Evolutionary conservation across 2,888 invertebrate species (phyloP).

Genomic region (Orthosia incerta): DNA sequence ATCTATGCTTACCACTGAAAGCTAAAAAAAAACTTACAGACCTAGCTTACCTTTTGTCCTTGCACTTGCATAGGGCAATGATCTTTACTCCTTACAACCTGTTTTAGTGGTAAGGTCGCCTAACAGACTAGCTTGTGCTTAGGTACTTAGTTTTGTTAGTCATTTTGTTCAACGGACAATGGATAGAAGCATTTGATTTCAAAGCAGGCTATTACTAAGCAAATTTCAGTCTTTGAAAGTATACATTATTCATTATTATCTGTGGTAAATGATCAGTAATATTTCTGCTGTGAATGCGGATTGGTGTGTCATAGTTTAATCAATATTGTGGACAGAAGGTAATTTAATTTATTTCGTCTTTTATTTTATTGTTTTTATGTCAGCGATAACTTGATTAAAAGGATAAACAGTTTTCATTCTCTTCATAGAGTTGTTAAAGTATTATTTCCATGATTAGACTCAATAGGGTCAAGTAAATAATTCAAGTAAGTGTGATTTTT

Average conservation of each 20-base stretch:
- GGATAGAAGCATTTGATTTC: conserved; percentile 5
- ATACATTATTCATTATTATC: conserved; percentile 29
- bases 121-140: conserved; percentile 11
- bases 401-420: background rate
- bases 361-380: background rate
- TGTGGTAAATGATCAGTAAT: conserved; percentile 50
- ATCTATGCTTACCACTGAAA: background rate
- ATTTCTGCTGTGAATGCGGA: conserved; percentile 6
- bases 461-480: background rate
- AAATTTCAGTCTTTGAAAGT: conserved; percentile 14
- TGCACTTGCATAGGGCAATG: conserved; percentile 55
- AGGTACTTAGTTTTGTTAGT: conserved; percentile 18
- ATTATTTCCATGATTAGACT: background rate
- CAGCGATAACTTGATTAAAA: background rate
- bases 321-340: conserved; percentile 16
- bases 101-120: conserved; percentile 34
- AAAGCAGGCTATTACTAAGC: background rate
- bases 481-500: background rate
- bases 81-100: conserved; percentile 46
- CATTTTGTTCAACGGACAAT: conserved; percentile 24
- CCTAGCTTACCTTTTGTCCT: conserved; percentile 33
- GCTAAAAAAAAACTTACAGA: conserved; percentile 21
- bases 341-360: background rate
- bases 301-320: conserved; percentile 31
- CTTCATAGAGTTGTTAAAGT: too few relatives aligned